A percentile compares a stretch with the other conserved stretches of the same genome.
Evolutionary conservation across 2,888 invertebrate species (phyloP).

Genomic region (Drosophila mayaguana): DNA sequence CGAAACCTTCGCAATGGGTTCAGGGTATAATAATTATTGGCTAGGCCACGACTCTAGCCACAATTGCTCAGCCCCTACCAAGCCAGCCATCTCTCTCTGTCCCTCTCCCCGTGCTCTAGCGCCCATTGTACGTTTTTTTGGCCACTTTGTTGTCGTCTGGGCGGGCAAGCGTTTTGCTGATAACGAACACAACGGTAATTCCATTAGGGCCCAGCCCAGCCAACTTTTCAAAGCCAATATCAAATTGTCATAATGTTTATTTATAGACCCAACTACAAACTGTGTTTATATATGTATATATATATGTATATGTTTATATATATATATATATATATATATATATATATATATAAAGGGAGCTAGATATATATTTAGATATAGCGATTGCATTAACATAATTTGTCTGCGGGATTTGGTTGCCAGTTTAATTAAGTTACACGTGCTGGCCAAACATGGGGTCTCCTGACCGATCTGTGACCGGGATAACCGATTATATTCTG

Average conservation of each 20-base stretch:
- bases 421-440: conserved; percentile 58
- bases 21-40: conserved; percentile 58
- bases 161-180: conserved; percentile 61
- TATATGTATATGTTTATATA: background rate
- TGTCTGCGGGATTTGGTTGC: conserved; percentile 39
- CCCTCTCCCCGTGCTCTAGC: conserved; percentile 6
- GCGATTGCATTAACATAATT: conserved; percentile 74
- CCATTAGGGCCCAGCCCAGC: conserved; percentile 63
- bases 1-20: background rate
- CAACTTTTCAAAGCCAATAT: conserved; percentile 64
- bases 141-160: conserved; percentile 61
- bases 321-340: background rate
- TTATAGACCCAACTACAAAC: conserved; percentile 49
- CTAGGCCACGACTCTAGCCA: conserved; percentile 12
- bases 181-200: conserved; percentile 71
- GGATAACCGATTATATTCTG: conserved; percentile 8
- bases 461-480: conserved; percentile 18
- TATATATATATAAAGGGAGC: background rate
- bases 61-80: background rate
- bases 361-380: conserved; percentile 3
- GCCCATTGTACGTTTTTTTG: conserved; percentile 45
- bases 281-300: background rate
- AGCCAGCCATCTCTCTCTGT: background rate
- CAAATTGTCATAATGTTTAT: conserved; percentile 76
- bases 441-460: conserved; percentile 27